These are phyloP conservation scores for Phenacoccus solenopsis DNA, from an alignment of 1,140 invertebrate species.

Conservation along the genomic window DNA sequence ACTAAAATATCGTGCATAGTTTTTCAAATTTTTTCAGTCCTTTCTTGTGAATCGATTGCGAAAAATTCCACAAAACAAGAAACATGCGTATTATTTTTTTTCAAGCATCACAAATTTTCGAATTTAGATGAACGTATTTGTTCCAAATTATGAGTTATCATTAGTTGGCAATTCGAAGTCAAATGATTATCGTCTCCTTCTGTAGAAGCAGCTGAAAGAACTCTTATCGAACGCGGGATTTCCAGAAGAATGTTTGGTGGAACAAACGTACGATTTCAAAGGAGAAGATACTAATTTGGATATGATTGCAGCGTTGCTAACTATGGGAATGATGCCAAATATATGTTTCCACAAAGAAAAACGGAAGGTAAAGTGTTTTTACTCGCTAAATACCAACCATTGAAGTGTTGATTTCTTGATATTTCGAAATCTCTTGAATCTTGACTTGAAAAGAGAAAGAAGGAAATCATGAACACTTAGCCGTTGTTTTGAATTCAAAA, in stretches of 20 bases:
- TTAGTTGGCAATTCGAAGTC: no score
- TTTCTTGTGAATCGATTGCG: no score
- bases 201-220: conserved; percentile 69
- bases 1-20: no score
- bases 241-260: conserved; percentile 69
- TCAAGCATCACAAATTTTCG: no score
- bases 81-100: no score
- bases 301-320: conserved; percentile 69
- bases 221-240: conserved; percentile 72
- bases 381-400: conserved; percentile 14
- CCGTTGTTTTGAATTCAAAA: no score
- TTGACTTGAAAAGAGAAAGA: not conserved
- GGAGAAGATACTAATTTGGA: conserved; percentile 71
- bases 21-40: no score
- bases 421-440: not conserved
- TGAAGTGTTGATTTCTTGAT: not conserved
- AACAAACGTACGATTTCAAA: conserved; percentile 54
- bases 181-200: no score
- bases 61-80: no score
- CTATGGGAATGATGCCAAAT: conserved; percentile 90
- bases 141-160: no score
- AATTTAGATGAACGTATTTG: no score
- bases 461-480: no score
- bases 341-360: conserved; percentile 93
- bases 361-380: conserved; percentile 50